Conservation (phyloP, 2,113 vertebrate genomes). For the Progne subis region DNA sequence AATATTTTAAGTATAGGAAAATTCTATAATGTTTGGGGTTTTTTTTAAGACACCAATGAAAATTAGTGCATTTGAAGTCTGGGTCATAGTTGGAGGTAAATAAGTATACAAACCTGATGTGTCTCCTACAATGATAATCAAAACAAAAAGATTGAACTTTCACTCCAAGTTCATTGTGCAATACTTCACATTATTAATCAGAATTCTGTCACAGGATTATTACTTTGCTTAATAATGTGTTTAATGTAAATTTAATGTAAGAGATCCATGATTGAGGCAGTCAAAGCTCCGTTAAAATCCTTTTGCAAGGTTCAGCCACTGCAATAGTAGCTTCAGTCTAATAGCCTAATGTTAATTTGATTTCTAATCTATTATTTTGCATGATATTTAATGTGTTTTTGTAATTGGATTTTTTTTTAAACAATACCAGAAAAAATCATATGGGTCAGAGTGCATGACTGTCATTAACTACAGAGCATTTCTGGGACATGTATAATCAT, state of each 20-base stretch:
- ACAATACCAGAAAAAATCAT: not conserved
- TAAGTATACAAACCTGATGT: not conserved
- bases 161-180: not conserved
- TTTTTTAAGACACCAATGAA: not conserved
- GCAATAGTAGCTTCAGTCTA: conserved; percentile 40
- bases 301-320: conserved; percentile 38
- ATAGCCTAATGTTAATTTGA: conserved; percentile 47
- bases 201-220: conserved; percentile 50
- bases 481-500: not conserved
- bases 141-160: conserved; percentile 21
- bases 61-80: not conserved
- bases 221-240: conserved; percentile 58
- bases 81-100: not conserved
- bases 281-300: conserved; percentile 59
- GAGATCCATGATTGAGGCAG: conserved; percentile 37
- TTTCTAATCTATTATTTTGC: conserved; percentile 4
- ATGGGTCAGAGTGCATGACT: not conserved
- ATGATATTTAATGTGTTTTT: conserved; percentile 12
- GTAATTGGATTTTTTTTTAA: conserved; percentile 46
- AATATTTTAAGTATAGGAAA: not conserved
- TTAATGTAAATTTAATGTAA: conserved; percentile 69
- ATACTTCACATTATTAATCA: conserved; percentile 47
- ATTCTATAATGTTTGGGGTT: not conserved
- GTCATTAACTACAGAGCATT: conserved; percentile 35
- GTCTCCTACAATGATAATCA: not conserved